Evolutionary conservation across 2,113 vertebrate genomes (phyloP).

Genomic region (Ictidomys tridecemlineatus): DNA sequence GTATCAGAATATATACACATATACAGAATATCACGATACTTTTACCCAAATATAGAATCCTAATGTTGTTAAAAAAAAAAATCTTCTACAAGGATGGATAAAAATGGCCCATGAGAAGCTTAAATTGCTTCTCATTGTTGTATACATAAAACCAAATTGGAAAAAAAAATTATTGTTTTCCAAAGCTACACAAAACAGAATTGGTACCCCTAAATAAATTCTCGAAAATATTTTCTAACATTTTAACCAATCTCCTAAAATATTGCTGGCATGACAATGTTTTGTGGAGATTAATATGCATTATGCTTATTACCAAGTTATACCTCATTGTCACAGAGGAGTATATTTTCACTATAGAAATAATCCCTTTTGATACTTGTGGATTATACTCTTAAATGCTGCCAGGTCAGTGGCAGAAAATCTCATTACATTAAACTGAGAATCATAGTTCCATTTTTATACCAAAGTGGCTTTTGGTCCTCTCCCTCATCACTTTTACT

Average conservation of each 20-base stretch:
- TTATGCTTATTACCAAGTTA: neutral
- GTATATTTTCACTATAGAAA: neutral
- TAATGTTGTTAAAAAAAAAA: neutral
- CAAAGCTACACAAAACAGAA: constrained; percentile 5
- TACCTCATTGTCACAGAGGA: neutral
- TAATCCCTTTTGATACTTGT: constrained; percentile 4
- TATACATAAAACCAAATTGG: neutral
- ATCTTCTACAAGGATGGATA: neutral
- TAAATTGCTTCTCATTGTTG: neutral
- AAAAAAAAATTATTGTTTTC: constrained; percentile 11
- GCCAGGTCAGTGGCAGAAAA: neutral
- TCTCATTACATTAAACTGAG: neutral
- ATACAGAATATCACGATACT: neutral
- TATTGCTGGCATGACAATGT: neutral
- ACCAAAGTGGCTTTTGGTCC: neutral
- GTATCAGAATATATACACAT: no score
- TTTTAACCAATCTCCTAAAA: neutral
- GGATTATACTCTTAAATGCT: neutral
- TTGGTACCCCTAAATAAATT: neutral
- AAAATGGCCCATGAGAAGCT: neutral
- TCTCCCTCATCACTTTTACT: neutral
- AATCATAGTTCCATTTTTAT: neutral
- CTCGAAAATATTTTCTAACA: constrained; percentile 46
- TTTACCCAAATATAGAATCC: neutral
- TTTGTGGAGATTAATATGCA: neutral